Evolutionary conservation across 2,113 vertebrate species (phyloP), one percentile per base, ranked within the genome.

Genomic region (Suncus etruscus): DNA sequence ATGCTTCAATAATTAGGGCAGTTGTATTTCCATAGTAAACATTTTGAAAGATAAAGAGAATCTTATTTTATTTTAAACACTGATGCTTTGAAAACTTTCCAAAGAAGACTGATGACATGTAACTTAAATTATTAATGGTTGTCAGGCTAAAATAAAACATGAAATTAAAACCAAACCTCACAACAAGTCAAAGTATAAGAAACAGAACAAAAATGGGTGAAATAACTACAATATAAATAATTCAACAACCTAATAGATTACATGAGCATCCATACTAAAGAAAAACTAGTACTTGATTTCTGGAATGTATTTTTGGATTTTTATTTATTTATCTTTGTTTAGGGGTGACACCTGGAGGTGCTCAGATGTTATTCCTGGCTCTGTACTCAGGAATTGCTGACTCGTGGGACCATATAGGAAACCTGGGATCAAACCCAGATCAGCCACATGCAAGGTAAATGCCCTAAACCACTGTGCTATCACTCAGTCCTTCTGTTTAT

Each of bases 211-310:
- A 45, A 65, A 93, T 92, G 90, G 93, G 95, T 84, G 4, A 54
- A 54, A 54, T 54, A 90, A 95, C 76, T 39, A 11, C 8, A 70
- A 61, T 76, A 95, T 96, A 87, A 96, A 95, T 95, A 96, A 97
- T 97, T 96, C 63, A 97, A 86, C 22, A 54, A 63, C 9, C 4
- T 48, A 27, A 11, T 16, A 94, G 73, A 95, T 86, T 93, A 83
- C 73, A 85, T 31, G 25, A 24, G 31, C 0, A 0, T 61, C 47
- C 82, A 45, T 83, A 27, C 63, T 61, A 84, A 74, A 96, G 96
- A 24, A 91, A 86, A 92, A 87, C 83, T 83, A 65, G 50, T n/a
- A 65, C 8, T 0, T 8, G 1, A 18, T 32, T 87, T 89, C 72
- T 90, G 78, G 39, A 27, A 82, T 88, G 39, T 39, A 39, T 39